Percentiles rank a stretch among this genome's conserved stretches.
Evolutionary conservation across 2,113 vertebrate genomes (phyloP).

Genomic region (Chlorodrepanis virens): DNA sequence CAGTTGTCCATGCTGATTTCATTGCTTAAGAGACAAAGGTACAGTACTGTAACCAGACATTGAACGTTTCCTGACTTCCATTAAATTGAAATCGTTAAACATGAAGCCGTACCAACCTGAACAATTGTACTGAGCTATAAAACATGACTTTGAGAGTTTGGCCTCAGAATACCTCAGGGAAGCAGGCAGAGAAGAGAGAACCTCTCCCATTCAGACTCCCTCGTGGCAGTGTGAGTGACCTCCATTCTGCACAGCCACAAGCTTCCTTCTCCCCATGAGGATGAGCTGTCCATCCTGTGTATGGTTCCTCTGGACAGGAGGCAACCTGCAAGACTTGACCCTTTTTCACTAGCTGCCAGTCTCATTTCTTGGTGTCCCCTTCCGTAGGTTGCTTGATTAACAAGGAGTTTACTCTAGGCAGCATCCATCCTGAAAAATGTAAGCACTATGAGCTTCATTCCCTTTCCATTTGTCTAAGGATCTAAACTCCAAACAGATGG

Average conservation of each 20-base stretch:
- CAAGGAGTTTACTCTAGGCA: not conserved
- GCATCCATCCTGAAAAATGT: not conserved
- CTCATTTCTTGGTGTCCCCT: not conserved
- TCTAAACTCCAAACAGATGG: not conserved
- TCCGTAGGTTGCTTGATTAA: not conserved
- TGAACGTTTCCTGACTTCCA: not conserved
- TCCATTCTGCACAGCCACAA: not conserved
- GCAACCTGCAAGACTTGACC: not conserved
- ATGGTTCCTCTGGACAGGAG: not conserved
- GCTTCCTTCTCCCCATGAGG: not conserved
- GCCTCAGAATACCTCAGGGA: not conserved
- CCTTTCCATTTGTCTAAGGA: not conserved
- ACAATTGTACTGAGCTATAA: not conserved
- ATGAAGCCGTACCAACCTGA: not conserved
- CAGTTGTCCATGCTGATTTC: not conserved
- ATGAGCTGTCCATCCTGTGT: not conserved
- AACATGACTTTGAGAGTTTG: not conserved
- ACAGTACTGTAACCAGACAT: not conserved
- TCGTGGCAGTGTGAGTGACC: rapidly evolving
- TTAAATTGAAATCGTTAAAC: not conserved
- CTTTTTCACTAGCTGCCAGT: not conserved
- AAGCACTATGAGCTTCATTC: not conserved
- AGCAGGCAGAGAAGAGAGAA: not conserved
- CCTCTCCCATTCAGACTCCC: not conserved
- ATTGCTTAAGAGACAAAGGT: not conserved